These are phyloP conservation scores for Melinopterus prodromus DNA, from an alignment of 2,888 invertebrate genomes.

Conservation along the genomic window DNA sequence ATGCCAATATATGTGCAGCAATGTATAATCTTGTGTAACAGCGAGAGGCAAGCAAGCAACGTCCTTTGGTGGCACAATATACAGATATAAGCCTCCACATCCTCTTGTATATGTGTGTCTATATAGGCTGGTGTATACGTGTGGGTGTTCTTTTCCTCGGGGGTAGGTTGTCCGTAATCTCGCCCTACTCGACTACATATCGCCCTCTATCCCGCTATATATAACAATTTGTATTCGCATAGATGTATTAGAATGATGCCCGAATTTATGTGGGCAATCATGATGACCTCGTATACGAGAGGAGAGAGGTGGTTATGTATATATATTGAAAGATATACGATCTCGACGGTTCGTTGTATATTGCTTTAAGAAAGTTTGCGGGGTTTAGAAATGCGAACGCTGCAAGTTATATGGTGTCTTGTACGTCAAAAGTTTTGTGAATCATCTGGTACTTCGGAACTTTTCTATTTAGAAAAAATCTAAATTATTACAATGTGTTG, in stretches of 20 bases:
- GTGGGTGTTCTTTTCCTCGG: background rate
- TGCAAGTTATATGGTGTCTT: background rate
- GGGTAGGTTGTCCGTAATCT: background rate
- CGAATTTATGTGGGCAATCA: conserved; percentile 32
- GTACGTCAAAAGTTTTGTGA: background rate
- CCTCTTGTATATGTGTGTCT: background rate
- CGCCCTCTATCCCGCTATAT: conserved; percentile 26
- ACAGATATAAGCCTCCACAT: background rate
- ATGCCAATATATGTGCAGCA: conserved; percentile 36
- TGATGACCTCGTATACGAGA: conserved; percentile 23
- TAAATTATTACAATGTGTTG: too few species aligned
- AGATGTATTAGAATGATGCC: conserved; percentile 33
- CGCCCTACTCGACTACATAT: conserved; percentile 7
- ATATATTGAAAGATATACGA: conserved; percentile 23
- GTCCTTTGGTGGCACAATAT: background rate
- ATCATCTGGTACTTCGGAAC: too few species aligned
- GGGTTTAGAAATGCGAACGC: background rate
- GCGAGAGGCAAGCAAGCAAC: conserved; percentile 7
- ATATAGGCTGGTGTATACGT: background rate
- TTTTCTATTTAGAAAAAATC: too few species aligned
- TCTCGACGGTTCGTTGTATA: background rate
- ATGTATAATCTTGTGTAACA: conserved; percentile 30
- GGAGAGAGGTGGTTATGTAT: conserved; percentile 20
- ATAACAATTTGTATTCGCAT: conserved; percentile 35
- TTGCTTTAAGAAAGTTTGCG: background rate